Evolutionary conservation across 2,888 invertebrate species (phyloP).

Genomic region (Graphium colonna): DNA sequence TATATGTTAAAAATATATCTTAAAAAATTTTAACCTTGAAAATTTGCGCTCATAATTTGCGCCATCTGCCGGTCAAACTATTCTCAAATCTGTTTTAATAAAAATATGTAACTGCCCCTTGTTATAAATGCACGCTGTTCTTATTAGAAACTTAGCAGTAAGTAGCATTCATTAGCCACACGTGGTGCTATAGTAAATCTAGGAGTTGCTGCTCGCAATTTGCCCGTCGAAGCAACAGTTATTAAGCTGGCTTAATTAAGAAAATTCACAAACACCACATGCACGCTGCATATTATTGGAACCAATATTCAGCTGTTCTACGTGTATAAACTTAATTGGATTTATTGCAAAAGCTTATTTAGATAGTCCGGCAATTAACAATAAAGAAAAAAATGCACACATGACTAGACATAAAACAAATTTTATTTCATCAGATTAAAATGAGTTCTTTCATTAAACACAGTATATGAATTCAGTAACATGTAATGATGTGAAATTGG

Average conservation of each 20-base stretch:
- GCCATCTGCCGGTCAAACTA: too few relatives aligned
- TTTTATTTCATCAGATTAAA: too few relatives aligned
- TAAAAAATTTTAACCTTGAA: not conserved
- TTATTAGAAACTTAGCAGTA: slow-evolving; percentile 18
- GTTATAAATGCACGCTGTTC: slow-evolving; percentile 6
- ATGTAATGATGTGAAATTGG: too few relatives aligned
- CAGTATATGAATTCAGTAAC: too few relatives aligned
- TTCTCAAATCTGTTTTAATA: not conserved
- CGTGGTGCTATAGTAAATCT: slow-evolving; percentile 50
- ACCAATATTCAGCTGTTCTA: not conserved
- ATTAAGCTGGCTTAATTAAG: slow-evolving; percentile 42
- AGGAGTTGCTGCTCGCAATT: slow-evolving; percentile 36
- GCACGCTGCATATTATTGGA: slow-evolving; percentile 1
- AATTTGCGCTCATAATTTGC: too few relatives aligned
- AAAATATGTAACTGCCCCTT: not conserved
- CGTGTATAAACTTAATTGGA: not conserved
- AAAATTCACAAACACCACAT: slow-evolving; percentile 27
- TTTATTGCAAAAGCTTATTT: not conserved
- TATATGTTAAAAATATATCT: too few relatives aligned
- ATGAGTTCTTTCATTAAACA: too few relatives aligned
- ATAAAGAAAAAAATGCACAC: too few relatives aligned
- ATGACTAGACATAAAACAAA: too few relatives aligned
- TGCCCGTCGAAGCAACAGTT: slow-evolving; percentile 40
- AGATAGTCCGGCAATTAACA: too few relatives aligned
- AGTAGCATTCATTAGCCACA: slow-evolving; percentile 43